phyloP scores from a whole-genome alignment of 2,797 vertebrate species.

The Oreortyx pictus region DNA sequence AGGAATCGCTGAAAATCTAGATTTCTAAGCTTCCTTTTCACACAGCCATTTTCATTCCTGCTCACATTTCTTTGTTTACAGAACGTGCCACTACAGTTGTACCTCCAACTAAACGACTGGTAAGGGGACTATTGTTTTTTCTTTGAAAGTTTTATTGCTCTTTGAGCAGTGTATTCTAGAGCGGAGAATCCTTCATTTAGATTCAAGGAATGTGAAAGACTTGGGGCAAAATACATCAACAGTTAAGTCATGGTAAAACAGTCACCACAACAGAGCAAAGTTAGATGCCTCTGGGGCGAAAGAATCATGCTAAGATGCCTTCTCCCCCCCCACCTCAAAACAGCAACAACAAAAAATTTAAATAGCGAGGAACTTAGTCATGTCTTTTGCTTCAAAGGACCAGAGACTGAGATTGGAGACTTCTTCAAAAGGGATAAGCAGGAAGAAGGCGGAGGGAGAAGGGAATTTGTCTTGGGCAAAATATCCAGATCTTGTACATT shows the following conservation, averaged over 20 bases:
- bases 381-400: not conserved
- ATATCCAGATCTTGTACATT: not conserved
- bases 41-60: not conserved
- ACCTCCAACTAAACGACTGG: constrained; percentile 75
- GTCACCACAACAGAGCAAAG: not conserved
- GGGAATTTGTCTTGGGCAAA: not conserved
- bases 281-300: not conserved
- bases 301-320: not conserved
- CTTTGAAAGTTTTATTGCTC: not conserved
- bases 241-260: not conserved
- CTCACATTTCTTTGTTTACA: constrained; percentile 45
- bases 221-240: not conserved
- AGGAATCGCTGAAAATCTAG: not conserved
- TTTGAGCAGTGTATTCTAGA: constrained; percentile 19
- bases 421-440: not conserved
- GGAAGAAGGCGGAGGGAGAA: not conserved
- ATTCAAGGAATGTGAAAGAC: not conserved
- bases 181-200: not conserved
- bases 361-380: not conserved
- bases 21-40: not conserved
- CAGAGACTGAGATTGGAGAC: not conserved
- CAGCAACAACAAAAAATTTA: not conserved
- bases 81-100: constrained; percentile 59
- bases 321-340: too few relatives aligned
- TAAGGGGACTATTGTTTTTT: constrained; percentile 33